These are phyloP conservation scores for Sinopyrophorus schimmeli DNA, from an alignment of 2,888 invertebrate genomes.

Conservation along the genomic window DNA sequence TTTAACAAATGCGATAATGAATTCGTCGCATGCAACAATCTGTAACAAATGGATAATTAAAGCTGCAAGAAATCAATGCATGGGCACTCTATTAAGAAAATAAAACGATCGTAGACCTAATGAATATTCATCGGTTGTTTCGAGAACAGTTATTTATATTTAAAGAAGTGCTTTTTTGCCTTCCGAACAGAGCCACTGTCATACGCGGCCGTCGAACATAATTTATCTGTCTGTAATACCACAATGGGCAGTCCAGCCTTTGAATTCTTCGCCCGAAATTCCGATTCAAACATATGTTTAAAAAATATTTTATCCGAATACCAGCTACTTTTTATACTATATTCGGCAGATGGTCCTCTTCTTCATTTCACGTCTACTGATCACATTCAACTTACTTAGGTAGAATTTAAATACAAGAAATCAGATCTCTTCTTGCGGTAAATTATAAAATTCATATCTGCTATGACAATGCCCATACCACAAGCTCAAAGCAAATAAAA, in stretches of 20 bases:
- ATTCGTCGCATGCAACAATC: constrained; percentile 33
- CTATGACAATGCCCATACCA: too few species aligned
- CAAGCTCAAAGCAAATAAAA: too few species aligned
- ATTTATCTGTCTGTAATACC: constrained; percentile 56
- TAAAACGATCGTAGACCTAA: constrained; percentile 27
- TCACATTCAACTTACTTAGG: constrained; percentile 27
- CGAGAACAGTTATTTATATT: constrained; percentile 51
- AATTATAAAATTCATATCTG: neutral
- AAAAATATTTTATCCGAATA: constrained; percentile 56
- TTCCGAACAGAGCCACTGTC: constrained; percentile 50
- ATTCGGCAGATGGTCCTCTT: constrained; percentile 44
- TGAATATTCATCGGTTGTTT: constrained; percentile 42
- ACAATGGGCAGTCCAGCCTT: constrained; percentile 54
- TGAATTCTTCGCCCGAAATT: constrained; percentile 54
- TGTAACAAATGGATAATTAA: constrained; percentile 39
- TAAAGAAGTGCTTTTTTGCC: constrained; percentile 38
- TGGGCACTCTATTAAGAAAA: constrained; percentile 33
- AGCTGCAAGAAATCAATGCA: constrained; percentile 34
- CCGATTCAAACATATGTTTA: constrained; percentile 56
- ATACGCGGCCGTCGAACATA: constrained; percentile 56
- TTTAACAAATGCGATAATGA: constrained; percentile 34
- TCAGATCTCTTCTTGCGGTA: neutral
- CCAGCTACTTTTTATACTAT: constrained; percentile 48
- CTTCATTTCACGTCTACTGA: constrained; percentile 32
- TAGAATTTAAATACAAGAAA: constrained; percentile 4